Conservation (phyloP, 2,888 invertebrate species). For the Eurois occulta region DNA sequence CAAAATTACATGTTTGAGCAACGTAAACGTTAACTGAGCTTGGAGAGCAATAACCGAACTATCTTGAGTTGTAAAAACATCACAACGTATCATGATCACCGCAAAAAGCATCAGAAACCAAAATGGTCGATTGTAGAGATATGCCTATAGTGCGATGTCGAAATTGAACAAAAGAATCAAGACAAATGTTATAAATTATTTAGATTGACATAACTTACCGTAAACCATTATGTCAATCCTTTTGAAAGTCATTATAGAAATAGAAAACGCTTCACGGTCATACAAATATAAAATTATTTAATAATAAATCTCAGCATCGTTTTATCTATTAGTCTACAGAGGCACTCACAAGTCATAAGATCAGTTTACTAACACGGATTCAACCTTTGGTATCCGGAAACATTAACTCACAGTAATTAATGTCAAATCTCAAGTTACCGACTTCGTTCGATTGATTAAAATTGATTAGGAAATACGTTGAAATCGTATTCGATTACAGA, state of each 20-base stretch:
- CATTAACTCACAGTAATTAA: slow-evolving; percentile 4
- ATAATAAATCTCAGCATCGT: neutral
- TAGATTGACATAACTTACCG: neutral
- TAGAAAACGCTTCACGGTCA: neutral
- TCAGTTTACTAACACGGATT: neutral
- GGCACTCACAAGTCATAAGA: neutral
- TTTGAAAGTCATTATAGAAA: neutral
- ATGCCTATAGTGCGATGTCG: neutral
- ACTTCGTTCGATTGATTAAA: neutral
- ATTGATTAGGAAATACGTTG: neutral
- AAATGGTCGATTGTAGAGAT: neutral
- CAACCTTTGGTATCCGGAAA: neutral
- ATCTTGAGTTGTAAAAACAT: neutral
- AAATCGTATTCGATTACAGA: slow-evolving; percentile 9
- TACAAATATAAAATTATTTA: neutral
- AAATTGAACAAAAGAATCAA: neutral
- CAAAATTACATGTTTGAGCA: slow-evolving; percentile 22
- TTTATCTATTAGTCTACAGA: neutral
- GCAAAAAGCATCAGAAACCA: neutral
- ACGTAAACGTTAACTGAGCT: neutral
- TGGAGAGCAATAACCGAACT: neutral
- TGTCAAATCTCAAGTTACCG: neutral
- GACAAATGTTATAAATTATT: neutral
- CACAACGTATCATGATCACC: neutral
- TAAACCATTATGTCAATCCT: neutral